Conservation (phyloP, 2,888 invertebrate species). For the Pecten maximus region DNA sequence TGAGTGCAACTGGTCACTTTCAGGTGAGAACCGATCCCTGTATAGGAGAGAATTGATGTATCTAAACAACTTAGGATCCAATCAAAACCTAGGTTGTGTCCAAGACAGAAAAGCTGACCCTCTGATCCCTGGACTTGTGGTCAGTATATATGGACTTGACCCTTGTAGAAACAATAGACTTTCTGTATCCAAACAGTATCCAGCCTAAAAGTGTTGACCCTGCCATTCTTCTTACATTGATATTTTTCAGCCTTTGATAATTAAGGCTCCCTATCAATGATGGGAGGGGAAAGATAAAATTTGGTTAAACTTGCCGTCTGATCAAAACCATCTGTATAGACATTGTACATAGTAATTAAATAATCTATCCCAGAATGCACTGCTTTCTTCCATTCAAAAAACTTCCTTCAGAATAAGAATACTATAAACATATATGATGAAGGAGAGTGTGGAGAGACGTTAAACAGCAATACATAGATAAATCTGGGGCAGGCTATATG, state of each 20-base stretch:
- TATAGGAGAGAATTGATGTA: too few species aligned
- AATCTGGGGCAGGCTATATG: too few species aligned
- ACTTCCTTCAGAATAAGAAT: not conserved
- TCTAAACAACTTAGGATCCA: too few species aligned
- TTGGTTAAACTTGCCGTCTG: not conserved
- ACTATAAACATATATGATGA: too few species aligned
- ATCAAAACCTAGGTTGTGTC: too few species aligned
- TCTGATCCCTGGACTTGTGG: too few species aligned
- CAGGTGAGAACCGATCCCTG: too few species aligned
- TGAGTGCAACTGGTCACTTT: too few species aligned
- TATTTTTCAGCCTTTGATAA: not conserved
- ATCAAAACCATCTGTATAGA: not conserved
- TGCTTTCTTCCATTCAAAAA: not conserved
- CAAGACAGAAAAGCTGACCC: too few species aligned
- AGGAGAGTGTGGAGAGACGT: too few species aligned
- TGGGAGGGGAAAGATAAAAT: not conserved
- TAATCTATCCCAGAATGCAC: not conserved
- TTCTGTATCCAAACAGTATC: not conserved
- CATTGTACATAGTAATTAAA: not conserved
- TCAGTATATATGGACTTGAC: not conserved
- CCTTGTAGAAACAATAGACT: slow-evolving; percentile 27
- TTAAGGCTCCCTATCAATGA: not conserved
- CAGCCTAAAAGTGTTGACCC: not conserved
- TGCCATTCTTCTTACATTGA: not conserved
- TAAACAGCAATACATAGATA: too few species aligned